These are phyloP conservation scores for Acronicta aceris DNA, from an alignment of 2,888 invertebrate genomes.

Conservation along the genomic window DNA sequence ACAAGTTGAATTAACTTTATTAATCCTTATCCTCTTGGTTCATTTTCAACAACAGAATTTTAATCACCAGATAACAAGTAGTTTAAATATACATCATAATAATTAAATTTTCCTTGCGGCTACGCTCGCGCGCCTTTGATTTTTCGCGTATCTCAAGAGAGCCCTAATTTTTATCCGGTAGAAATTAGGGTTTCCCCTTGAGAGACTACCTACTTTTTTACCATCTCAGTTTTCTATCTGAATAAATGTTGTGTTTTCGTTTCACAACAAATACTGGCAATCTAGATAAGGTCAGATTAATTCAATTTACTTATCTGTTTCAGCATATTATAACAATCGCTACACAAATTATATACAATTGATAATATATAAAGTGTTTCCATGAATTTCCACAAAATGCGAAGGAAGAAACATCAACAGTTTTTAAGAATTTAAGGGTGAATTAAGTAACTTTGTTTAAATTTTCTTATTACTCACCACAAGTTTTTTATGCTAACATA, in stretches of 20 bases:
- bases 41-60: conserved; percentile 15
- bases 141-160: conserved; percentile 39
- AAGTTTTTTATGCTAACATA: conserved; percentile 6
- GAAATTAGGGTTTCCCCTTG: conserved; percentile 46
- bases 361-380: conserved; percentile 3
- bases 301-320: neutral
- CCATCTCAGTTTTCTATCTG: conserved; percentile 35
- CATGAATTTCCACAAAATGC: conserved; percentile 3
- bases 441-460: conserved; percentile 1
- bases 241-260: conserved; percentile 32
- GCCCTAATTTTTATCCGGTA: conserved; percentile 48
- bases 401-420: conserved; percentile 6
- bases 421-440: conserved; percentile 2
- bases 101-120: conserved; percentile 35
- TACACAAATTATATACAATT: no score
- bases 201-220: conserved; percentile 38
- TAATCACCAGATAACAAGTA: conserved; percentile 29
- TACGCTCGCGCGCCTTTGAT: conserved; percentile 32
- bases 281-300: neutral
- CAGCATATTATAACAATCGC: no score
- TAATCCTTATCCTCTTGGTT: conserved; percentile 3
- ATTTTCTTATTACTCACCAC: conserved; percentile 1
- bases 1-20: conserved; percentile 3
- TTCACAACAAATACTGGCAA: conserved; percentile 8
- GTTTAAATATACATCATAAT: conserved; percentile 45